phyloP scores from a whole-genome alignment of 1,140 invertebrate genomes.

The Oscheius sp. region DNA sequence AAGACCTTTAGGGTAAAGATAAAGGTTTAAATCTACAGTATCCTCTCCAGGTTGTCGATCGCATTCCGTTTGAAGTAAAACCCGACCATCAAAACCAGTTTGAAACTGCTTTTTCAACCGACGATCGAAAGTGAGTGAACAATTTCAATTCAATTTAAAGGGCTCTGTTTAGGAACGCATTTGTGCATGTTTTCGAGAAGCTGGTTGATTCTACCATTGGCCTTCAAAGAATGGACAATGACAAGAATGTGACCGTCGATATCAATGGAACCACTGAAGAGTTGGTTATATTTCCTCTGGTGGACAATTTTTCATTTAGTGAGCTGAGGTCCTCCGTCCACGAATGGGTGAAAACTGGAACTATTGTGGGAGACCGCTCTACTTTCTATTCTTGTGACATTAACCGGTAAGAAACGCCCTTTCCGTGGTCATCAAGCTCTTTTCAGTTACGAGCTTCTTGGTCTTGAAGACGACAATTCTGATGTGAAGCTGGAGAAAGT shows the following conservation, averaged over 20 bases:
- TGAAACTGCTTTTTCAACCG: slow-evolving; percentile 2
- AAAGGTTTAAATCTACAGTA: background rate
- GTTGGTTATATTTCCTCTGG: slow-evolving; percentile 8
- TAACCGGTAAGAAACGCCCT: slow-evolving; percentile 1
- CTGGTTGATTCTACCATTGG: slow-evolving; percentile 34
- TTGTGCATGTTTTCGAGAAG: slow-evolving; percentile 32
- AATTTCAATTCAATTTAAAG: background rate
- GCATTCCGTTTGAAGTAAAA: slow-evolving; percentile 6
- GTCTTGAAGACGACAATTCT: slow-evolving; percentile 6
- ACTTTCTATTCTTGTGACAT: slow-evolving; percentile 8
- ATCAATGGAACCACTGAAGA: slow-evolving; percentile 1
- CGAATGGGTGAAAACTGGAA: slow-evolving; percentile 13
- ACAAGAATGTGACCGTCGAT: slow-evolving; percentile 39
- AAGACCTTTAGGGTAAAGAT: slow-evolving; percentile 12
- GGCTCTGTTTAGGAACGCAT: slow-evolving; percentile 3
- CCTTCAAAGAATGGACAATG: slow-evolving; percentile 24
- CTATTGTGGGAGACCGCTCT: slow-evolving; percentile 14
- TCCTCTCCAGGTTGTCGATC: background rate
- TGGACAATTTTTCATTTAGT: background rate
- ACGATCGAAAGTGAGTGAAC: slow-evolving; percentile 6
- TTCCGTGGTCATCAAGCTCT: background rate
- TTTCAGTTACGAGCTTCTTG: slow-evolving; percentile 28
- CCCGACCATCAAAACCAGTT: slow-evolving; percentile 17
- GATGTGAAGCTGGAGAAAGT: slow-evolving; percentile 9
- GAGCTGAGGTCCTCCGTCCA: background rate